Percentiles rank a stretch among this genome's conserved stretches.
Conservation (phyloP, 2,113 vertebrate genomes). For the Terrapene triunguis region DNA sequence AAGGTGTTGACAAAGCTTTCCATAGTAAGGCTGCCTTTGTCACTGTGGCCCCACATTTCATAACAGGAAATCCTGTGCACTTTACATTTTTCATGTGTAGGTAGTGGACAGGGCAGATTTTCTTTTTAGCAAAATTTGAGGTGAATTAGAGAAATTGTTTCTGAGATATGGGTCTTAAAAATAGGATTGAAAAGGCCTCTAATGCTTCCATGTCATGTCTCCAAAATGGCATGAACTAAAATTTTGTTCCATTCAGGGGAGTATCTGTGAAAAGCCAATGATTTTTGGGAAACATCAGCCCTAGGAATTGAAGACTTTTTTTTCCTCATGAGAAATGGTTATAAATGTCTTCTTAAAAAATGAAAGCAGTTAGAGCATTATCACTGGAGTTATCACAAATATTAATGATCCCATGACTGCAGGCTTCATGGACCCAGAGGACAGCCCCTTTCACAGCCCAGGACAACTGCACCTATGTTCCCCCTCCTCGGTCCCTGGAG, state of each 20-base stretch:
- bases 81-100: background rate
- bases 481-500: background rate
- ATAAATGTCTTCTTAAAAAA: background rate
- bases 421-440: background rate
- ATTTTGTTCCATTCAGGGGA: conserved; percentile 42
- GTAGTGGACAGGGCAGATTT: background rate
- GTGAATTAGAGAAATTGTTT: conserved; percentile 3
- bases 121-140: background rate
- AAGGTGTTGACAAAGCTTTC: background rate
- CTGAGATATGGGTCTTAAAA: conserved; percentile 22
- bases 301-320: conserved; percentile 7
- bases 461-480: background rate
- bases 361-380: background rate
- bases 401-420: background rate
- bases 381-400: background rate
- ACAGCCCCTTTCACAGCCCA: background rate
- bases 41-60: background rate
- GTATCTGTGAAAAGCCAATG: conserved; percentile 38
- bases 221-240: conserved; percentile 29
- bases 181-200: conserved; percentile 1
- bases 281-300: conserved; percentile 60
- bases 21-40: background rate
- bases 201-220: conserved; percentile 28
- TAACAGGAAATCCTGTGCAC: background rate
- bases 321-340: conserved; percentile 33